Evolutionary conservation across 1,140 invertebrate species (phyloP), one percentile per base, ranked within the genome.

Genomic region (Brevipalpus yothersi): DNA sequence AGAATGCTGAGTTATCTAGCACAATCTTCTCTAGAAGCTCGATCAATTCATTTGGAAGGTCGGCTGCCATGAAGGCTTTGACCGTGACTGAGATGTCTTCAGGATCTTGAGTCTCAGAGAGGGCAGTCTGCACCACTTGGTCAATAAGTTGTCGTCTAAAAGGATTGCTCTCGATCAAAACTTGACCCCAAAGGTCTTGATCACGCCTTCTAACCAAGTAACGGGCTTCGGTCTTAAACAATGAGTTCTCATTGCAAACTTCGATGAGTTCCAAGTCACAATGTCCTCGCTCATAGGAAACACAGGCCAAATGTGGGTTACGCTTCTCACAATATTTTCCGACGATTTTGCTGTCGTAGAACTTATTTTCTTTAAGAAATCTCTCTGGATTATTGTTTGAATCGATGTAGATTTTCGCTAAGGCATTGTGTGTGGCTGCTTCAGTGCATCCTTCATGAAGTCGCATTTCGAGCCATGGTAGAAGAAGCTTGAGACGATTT

Each of bases 301-400:
- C 87, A 73, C 93, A 98, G 0, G 95, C 93, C 60, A 97, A 75
- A 75, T 99, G 94, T 5, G 95, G 95, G 75, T 99, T 93, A 66
- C 95, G 81, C 73, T 98, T 99, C 71, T 99, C 95, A 73, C 95
- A 99, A 72, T 99, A 99, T 66, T 90, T 86, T n/a, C 95, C 95
- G 43, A 98, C 91, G 12, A 95, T 89, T 62, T 83, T 77, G 57
- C 90, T 94, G 70, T 99, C 95, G 71, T 99, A 98, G 67, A 80
- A 85, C 67, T 84, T 81, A 71, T 89, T 89, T 66, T 89, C 85
- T 74, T 86, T 90, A 10, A 99, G 77, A 75, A 96, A 99, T 69
- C 93, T 76, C 70, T 99, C 95, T 1, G 95, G 91, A 73, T 98
- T 98, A 68, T 98, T 98, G 72, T 99, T 99, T 61, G 90, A 91